Conservation (phyloP, 2,113 vertebrate species). For the Paedocypris sp. region DNA sequence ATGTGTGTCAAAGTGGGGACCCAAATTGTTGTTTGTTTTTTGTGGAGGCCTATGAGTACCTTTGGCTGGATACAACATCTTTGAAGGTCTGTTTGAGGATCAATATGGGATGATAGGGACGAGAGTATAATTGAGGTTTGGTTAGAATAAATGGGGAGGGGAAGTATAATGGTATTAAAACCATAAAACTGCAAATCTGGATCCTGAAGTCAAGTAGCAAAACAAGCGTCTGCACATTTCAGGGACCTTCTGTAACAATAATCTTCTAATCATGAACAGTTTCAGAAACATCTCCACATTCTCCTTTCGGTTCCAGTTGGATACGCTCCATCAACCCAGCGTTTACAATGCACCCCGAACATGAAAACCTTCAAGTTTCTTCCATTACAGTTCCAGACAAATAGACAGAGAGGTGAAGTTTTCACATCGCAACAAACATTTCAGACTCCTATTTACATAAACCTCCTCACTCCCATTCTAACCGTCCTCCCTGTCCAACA, state of each 20-base stretch:
- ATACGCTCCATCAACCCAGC: neutral
- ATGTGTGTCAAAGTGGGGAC: no score
- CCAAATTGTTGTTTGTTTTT: no score
- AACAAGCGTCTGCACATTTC: neutral
- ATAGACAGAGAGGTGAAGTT: neutral
- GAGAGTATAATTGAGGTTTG: no score
- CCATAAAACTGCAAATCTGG: no score
- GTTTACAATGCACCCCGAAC: neutral
- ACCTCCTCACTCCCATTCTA: neutral
- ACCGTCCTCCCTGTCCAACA: neutral
- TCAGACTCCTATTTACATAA: neutral
- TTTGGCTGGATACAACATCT: no score
- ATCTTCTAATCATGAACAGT: neutral
- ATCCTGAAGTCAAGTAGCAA: no score
- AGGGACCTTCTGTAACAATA: neutral
- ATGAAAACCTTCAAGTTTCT: neutral
- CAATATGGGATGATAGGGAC: no score
- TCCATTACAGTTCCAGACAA: neutral
- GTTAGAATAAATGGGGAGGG: no score
- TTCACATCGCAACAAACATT: constrained; percentile 8
- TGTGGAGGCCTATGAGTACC: no score
- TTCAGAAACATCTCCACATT: neutral
- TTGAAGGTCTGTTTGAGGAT: no score
- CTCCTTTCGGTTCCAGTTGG: neutral
- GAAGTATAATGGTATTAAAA: no score